phyloP scores from a whole-genome alignment of 2,888 invertebrate species.

The Pteria penguin region DNA sequence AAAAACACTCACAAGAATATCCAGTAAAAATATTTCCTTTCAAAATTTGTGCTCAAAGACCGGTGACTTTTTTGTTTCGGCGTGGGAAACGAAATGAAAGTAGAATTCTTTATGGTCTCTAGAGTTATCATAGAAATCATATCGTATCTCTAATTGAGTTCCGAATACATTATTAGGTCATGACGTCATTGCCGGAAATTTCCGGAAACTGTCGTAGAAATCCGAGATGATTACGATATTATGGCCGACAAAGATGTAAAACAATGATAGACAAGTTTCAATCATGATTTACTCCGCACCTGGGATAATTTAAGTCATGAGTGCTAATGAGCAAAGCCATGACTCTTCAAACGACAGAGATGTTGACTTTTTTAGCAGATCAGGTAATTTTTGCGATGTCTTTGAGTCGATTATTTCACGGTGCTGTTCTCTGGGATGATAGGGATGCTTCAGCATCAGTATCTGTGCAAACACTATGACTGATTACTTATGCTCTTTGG shows the following conservation, averaged over 20 bases:
- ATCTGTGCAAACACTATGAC: too few species aligned
- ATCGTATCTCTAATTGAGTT: background rate
- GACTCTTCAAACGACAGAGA: constrained; percentile 73
- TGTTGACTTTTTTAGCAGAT: constrained; percentile 72
- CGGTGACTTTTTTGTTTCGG: too few species aligned
- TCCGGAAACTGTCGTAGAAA: constrained; percentile 63
- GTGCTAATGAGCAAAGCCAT: constrained; percentile 68
- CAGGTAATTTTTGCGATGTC: constrained; percentile 57
- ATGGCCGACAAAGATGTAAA: constrained; percentile 72
- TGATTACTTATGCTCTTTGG: too few species aligned
- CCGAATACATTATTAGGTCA: constrained; percentile 21
- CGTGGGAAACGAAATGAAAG: constrained; percentile 9
- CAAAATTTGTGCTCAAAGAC: too few species aligned
- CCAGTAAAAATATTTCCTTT: too few species aligned
- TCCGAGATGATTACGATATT: constrained; percentile 70
- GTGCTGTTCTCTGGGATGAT: background rate
- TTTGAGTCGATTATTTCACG: constrained; percentile 3
- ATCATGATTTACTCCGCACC: constrained; percentile 52
- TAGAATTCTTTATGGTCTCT: constrained; percentile 3
- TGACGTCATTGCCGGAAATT: constrained; percentile 61
- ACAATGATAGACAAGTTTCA: constrained; percentile 62
- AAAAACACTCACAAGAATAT: too few species aligned
- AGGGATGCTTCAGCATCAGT: too few species aligned
- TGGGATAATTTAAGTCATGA: constrained; percentile 64
- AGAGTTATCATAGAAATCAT: background rate